Base-by-base conservation (phyloP, 2,888 invertebrate species). In the Luffia ferchaultella region DNA sequence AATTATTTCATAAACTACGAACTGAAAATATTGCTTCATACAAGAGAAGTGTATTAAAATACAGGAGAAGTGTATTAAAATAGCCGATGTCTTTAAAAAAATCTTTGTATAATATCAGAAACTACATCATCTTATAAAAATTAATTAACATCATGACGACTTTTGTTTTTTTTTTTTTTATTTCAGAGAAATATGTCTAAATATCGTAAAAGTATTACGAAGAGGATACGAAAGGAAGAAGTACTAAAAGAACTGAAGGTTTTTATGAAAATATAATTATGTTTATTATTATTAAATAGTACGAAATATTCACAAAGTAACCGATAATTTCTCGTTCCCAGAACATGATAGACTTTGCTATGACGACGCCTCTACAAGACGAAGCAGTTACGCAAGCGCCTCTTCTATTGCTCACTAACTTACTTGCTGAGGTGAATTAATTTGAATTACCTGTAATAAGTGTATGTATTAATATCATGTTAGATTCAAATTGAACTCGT, bases 181-280 rank as follows among this genome's bases (percentile, higher is more conserved):
- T 84, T 86, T 51, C 87, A 93, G 93, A 89, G 88, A 85, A 90
- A 89, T 62, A 89, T 92, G 63, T 89, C 89, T 73, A 89, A 90
- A 67, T 92, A 90, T 66, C 88, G 89, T 60, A 88, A 89, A 63
- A 82, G 91, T 56, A 79, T 93, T 58, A 87, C 88, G 49, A 87
- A 86, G 62, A 88, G 88, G 51, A 85, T 88, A 48, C 84, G 90
- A 60, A 89, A 89, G 55, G 92, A 93, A 66, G 88, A 91, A 40
- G 87, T 93, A 44, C 72, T 92, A 50, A 90, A 90, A 65, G 92
- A 93, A 73, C 79, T 93, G 55, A 92, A 91, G 85, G 90, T 92
- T 70, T 59, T 52, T 52, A 30, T 7, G 5, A 30, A 30, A 3
- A 12, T 7, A 53, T 50, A 50, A 43, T 18, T 41, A n/a, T 16